Percentiles rank a stretch among this genome's conserved stretches.
Conservation (phyloP, 2,888 invertebrate genomes). For the Lasioglossum vierecki region DNA sequence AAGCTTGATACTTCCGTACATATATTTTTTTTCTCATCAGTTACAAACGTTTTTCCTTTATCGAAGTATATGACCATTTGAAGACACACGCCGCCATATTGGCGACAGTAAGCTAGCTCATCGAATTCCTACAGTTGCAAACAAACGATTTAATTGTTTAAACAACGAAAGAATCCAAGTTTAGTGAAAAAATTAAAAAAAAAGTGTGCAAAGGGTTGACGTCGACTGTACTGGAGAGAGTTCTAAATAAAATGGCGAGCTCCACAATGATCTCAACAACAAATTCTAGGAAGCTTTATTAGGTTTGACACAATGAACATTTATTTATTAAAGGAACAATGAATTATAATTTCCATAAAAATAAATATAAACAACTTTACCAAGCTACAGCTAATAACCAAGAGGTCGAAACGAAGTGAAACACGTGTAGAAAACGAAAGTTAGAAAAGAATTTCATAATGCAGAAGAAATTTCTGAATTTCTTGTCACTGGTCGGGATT, state of each 20-base stretch:
- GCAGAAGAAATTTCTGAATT: background rate
- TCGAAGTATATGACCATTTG: background rate
- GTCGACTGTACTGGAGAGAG: background rate
- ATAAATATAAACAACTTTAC: background rate
- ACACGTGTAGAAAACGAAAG: background rate
- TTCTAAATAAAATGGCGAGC: background rate
- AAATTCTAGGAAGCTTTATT: background rate
- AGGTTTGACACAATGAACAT: background rate
- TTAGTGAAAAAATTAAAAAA: background rate
- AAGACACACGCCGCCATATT: background rate
- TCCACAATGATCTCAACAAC: background rate
- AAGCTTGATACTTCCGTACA: background rate
- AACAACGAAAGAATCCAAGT: background rate
- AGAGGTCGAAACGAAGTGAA: background rate
- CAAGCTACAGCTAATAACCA: background rate
- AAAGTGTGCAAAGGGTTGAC: background rate
- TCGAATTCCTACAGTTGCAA: background rate
- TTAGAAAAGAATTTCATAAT: background rate
- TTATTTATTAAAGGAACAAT: background rate
- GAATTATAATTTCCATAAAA: background rate
- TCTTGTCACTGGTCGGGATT: background rate
- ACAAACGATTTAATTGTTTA: background rate
- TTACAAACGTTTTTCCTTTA: background rate
- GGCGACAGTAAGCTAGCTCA: background rate
- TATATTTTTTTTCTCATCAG: background rate